A percentile compares a stretch with the other conserved stretches of the same genome.
phyloP scores from a whole-genome alignment of 2,113 vertebrate genomes.

The Cacatua alba region DNA sequence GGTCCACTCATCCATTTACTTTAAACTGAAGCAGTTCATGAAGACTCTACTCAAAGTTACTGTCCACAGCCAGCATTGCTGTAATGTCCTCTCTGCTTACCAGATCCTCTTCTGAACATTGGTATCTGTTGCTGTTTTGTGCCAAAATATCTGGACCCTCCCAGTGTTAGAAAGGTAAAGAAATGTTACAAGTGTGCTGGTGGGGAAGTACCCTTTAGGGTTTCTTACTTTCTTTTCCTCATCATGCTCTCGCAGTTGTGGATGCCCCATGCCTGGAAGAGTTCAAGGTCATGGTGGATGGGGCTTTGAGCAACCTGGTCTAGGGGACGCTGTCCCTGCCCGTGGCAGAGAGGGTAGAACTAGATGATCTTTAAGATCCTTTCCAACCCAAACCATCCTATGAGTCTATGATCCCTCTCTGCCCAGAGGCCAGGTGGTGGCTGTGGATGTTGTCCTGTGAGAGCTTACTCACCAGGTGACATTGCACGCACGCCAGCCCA shows the following conservation, averaged over 20 bases:
- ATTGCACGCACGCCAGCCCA: accelerated
- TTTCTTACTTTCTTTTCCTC: neutral
- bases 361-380: neutral
- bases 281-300: neutral
- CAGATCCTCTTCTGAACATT: neutral
- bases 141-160: neutral
- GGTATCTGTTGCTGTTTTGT: neutral
- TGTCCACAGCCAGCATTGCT: neutral
- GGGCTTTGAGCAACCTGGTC: neutral
- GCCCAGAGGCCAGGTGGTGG: neutral
- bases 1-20: neutral
- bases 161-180: neutral
- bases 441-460: neutral
- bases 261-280: neutral
- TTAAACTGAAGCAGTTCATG: neutral
- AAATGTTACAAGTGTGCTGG: neutral
- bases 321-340: neutral
- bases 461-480: neutral
- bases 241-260: accelerated
- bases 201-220: too few relatives aligned
- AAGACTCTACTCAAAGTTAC: neutral
- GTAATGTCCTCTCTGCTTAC: neutral
- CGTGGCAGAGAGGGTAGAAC: neutral
- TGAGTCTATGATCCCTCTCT: neutral
- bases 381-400: neutral